Conservation (phyloP, 2,797 vertebrate species). For the Karalla daura region DNA sequence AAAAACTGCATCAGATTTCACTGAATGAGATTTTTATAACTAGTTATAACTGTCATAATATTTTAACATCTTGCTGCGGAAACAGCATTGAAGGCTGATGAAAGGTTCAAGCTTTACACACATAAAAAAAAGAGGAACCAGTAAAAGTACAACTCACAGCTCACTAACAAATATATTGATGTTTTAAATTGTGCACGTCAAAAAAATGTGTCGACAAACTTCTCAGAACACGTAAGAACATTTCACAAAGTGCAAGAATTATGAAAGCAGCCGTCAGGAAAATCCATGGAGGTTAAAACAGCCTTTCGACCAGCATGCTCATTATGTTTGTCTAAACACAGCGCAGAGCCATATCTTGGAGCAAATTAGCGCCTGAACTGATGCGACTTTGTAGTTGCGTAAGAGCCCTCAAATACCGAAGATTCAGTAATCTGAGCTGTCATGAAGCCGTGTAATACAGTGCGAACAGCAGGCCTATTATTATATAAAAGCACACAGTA, state of each 20-base stretch:
- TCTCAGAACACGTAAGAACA: constrained; percentile 7
- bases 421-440: constrained; percentile 21
- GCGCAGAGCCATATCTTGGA: constrained; percentile 10
- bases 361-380: constrained; percentile 37
- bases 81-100: background rate
- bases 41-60: too few species aligned
- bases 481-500: background rate
- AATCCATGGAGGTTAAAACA: constrained; percentile 35
- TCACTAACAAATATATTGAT: background rate
- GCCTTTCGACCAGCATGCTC: constrained; percentile 38
- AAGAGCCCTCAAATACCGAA: constrained; percentile 29
- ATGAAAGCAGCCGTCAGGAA: constrained; percentile 38
- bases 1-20: background rate
- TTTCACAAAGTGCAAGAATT: constrained; percentile 3
- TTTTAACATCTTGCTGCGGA: background rate
- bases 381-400: constrained; percentile 24
- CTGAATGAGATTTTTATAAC: too few species aligned
- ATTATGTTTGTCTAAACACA: constrained; percentile 40
- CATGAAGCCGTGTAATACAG: background rate
- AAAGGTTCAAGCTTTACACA: background rate
- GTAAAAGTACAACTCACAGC: background rate
- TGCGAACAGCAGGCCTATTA: constrained; percentile 21
- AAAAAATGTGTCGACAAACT: constrained; percentile 33
- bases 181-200: background rate
- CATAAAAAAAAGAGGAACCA: background rate